Evolutionary conservation across 1,140 invertebrate genomes (phyloP).

Genomic region (Zaprionus inermis): DNA sequence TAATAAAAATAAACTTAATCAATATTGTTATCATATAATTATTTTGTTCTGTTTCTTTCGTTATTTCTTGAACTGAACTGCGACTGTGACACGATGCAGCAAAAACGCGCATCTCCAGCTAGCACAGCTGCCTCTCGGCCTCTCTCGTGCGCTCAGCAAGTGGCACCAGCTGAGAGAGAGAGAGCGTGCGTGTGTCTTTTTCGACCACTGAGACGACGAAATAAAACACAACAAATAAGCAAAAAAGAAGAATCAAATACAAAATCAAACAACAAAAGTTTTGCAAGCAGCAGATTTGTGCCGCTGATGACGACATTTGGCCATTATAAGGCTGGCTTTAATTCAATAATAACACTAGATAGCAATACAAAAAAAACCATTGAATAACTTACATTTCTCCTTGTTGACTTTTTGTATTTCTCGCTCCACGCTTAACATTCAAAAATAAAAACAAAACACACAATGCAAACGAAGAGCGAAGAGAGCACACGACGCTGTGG

Average conservation of each 20-base stretch:
- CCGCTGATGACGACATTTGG: conserved; percentile 67
- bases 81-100: conserved; percentile 6
- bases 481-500: conserved; percentile 27
- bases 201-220: conserved; percentile 37
- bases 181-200: conserved; percentile 33
- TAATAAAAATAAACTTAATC: background rate
- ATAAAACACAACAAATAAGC: conserved; percentile 47
- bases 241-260: conserved; percentile 49
- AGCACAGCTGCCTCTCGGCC: conserved; percentile 19
- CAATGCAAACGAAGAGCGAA: conserved; percentile 24
- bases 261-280: conserved; percentile 69
- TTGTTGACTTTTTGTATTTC: conserved; percentile 15
- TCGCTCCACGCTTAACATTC: conserved; percentile 30
- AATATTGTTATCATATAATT: no score
- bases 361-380: conserved; percentile 14
- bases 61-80: background rate
- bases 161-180: conserved; percentile 39
- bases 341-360: conserved; percentile 13
- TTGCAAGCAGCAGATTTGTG: conserved; percentile 54
- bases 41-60: background rate
- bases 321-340: conserved; percentile 40
- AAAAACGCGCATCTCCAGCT: conserved; percentile 33
- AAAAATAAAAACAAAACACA: conserved; percentile 36
- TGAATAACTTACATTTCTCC: conserved; percentile 50
- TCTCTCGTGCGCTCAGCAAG: conserved; percentile 23